Conservation (phyloP, 2,113 vertebrate genomes). For the Dissostichus mawsoni region DNA sequence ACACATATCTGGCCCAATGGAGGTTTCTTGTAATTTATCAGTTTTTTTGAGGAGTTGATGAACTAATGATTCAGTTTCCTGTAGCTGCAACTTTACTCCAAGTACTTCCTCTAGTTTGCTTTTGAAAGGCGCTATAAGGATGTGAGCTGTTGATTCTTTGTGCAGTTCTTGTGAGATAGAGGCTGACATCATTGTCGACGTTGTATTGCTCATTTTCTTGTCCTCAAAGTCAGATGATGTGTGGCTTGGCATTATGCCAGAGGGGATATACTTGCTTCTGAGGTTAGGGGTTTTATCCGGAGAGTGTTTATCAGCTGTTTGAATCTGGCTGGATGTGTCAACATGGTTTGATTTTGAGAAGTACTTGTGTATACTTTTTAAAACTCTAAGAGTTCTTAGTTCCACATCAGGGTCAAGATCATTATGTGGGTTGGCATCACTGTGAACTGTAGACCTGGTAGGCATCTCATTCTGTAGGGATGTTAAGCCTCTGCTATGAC, state of each 20-base stretch:
- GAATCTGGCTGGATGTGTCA: not conserved
- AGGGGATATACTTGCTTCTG: not conserved
- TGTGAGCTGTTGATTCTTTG: constrained; percentile 4
- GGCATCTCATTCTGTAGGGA: constrained; percentile 44
- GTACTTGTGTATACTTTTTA: constrained; percentile 40
- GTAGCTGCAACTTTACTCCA: constrained; percentile 17
- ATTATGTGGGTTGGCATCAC: not conserved
- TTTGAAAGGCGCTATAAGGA: constrained; percentile 17
- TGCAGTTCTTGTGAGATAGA: constrained; percentile 19
- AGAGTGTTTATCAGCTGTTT: constrained; percentile 13
- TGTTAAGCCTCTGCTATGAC: constrained; percentile 30
- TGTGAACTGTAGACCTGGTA: constrained; percentile 13
- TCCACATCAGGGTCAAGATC: constrained; percentile 48
- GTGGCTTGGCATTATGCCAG: not conserved
- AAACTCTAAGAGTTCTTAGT: constrained; percentile 52
- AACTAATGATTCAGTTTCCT: constrained; percentile 5
- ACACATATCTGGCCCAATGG: not conserved
- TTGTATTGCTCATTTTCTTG: constrained; percentile 17
- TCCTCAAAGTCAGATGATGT: constrained; percentile 6
- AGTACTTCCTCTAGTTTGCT: constrained; percentile 36
- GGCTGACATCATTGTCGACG: not conserved
- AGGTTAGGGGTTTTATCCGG: constrained; percentile 7
- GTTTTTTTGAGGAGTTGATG: constrained; percentile 11
- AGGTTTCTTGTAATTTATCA: constrained; percentile 4
- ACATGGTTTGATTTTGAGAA: constrained; percentile 17